A percentile compares a stretch with the other conserved stretches of the same genome.
These are phyloP conservation scores for Thereva unica DNA, from an alignment of 2,888 invertebrate genomes.

Conservation along the genomic window DNA sequence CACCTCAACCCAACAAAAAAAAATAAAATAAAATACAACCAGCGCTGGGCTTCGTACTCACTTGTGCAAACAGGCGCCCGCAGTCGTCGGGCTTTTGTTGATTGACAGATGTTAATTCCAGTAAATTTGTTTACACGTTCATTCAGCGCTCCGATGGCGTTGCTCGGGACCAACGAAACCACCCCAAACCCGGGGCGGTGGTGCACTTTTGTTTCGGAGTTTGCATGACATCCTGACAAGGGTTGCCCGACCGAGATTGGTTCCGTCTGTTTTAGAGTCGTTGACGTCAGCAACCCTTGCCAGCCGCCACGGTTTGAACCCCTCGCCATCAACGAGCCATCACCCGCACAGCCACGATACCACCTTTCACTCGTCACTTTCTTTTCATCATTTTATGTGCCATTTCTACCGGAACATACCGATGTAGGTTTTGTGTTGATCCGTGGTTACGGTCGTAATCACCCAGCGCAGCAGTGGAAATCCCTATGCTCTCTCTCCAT, in stretches of 20 bases:
- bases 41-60: neutral
- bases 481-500: slow-evolving; percentile 16
- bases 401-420: slow-evolving; percentile 17
- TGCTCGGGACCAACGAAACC: slow-evolving; percentile 12
- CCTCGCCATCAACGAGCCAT: neutral
- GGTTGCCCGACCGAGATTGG: neutral
- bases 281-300: neutral
- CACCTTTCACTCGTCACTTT: slow-evolving; percentile 9
- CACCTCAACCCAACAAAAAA: slow-evolving; percentile 18
- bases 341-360: neutral
- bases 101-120: slow-evolving; percentile 38
- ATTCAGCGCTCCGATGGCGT: slow-evolving; percentile 17
- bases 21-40: no score
- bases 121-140: slow-evolving; percentile 36
- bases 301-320: neutral
- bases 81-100: slow-evolving; percentile 15
- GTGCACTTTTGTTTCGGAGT: neutral
- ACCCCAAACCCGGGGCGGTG: neutral
- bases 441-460: slow-evolving; percentile 20
- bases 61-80: slow-evolving; percentile 12
- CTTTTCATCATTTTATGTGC: slow-evolving; percentile 18
- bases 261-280: neutral
- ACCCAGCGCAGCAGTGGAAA: slow-evolving; percentile 15
- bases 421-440: slow-evolving; percentile 21
- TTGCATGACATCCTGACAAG: slow-evolving; percentile 10